Evolutionary conservation across 2,113 vertebrate genomes (phyloP).

Genomic region (Atlantisia rogersi): DNA sequence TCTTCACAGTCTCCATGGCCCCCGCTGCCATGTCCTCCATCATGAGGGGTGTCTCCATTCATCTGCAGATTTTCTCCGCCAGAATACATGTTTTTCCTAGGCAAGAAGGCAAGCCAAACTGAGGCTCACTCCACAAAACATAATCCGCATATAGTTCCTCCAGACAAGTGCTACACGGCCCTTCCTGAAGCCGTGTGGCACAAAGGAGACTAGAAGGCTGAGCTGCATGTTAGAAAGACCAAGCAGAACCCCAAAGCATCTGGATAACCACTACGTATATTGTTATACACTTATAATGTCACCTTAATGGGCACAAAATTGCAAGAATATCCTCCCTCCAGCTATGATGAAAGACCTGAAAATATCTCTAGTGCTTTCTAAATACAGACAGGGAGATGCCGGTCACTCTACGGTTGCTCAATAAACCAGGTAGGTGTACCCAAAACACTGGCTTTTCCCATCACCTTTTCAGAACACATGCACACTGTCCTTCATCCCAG

Average conservation of each 20-base stretch:
- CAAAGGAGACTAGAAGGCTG: not conserved
- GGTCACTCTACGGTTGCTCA: not conserved
- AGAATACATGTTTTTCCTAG: constrained; percentile 95
- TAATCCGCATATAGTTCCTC: not conserved
- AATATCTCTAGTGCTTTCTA: not conserved
- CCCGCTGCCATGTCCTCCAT: constrained; percentile 85
- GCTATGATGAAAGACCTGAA: not conserved
- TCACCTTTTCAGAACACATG: not conserved
- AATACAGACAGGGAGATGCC: not conserved
- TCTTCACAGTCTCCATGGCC: constrained; percentile 89
- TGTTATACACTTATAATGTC: not conserved
- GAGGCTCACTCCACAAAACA: not conserved
- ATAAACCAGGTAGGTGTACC: no score
- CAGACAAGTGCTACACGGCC: not conserved
- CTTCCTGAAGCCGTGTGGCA: not conserved
- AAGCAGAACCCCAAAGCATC: not conserved
- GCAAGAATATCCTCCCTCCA: not conserved
- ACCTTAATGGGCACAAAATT: not conserved
- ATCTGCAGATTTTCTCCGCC: constrained; percentile 91
- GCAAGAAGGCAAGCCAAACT: not conserved
- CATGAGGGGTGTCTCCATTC: constrained; percentile 92
- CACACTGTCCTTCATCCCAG: not conserved
- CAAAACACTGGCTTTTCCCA: not conserved
- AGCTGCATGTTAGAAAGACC: fast-evolving
- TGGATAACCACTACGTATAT: fast-evolving